Evolutionary conservation across 2,797 vertebrate species (phyloP), one percentile per base, ranked within the genome.

Genomic region (Hyperoplus immaculatus): DNA sequence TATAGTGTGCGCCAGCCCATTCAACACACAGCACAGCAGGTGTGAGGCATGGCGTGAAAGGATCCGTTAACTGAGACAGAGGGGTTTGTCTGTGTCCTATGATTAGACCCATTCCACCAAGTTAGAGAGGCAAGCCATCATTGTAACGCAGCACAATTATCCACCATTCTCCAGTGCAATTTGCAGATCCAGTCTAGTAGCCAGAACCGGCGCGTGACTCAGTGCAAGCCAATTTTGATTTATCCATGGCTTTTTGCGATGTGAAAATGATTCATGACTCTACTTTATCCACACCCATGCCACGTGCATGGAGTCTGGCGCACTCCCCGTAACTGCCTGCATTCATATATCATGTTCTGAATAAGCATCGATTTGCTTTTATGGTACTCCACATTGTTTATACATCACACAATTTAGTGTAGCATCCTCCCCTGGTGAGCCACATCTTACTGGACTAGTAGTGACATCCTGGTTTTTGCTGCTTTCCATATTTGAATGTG

Each of bases 191-290:
- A 75, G 85, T 78, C 87, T 80, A 64, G 78, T 80, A 74, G 86
- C 81, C 78, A 47, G 55, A 83, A 76, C 62, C 59, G 47, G 73
- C 62, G 41, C 15, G 55, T 85, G 84, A 77, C 81, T 90, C 78
- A 76, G 53, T 60, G 74, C 50, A 56, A 82, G 72, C 78, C 89
- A 79, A 83, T 85, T 89, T 80, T 82, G 83, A 92, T 92, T 92
- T 89, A 92, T 93, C 79, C 79, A 47, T 82, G 77, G 71, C 80
- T 91, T 88, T 29, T 92, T 84, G 80, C 82, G 83, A 88, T 63
- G 70, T 85, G 80, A 83, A 91, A 87, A 89, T 91, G 88, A 93
- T 92, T 91, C 92, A 92, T 91, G 58, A 64, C 81, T 83, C 64
- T 73, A 42, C 77, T 86, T 87, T 87, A 66, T 75, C 75, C 69